A percentile compares a stretch with the other conserved stretches of the same genome.
These are phyloP conservation scores for Ibycter americanus DNA, from an alignment of 2,797 vertebrate genomes.

Conservation along the genomic window DNA sequence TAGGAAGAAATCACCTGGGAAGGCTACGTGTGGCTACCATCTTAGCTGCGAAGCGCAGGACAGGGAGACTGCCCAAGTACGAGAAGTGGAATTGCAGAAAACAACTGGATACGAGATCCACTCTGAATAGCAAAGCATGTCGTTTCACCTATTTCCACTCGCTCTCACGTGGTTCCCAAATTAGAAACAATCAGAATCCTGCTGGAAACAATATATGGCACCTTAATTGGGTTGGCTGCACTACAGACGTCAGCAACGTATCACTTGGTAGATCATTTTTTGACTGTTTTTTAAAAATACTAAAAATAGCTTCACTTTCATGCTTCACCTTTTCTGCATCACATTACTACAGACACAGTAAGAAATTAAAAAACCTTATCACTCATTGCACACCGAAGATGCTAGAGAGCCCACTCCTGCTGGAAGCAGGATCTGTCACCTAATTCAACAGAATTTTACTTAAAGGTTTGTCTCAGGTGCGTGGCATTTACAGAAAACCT, in stretches of 20 bases:
- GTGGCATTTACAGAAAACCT: not conserved
- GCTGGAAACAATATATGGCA: conserved; percentile 52
- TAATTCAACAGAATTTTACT: not conserved
- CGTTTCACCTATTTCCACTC: conserved; percentile 10
- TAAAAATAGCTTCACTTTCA: conserved; percentile 51
- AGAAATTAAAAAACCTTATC: conserved; percentile 14
- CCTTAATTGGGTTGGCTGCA: conserved; percentile 53
- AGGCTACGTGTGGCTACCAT: not conserved
- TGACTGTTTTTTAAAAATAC: not conserved
- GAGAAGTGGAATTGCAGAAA: not conserved
- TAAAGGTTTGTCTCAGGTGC: not conserved
- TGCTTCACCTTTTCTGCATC: conserved; percentile 52
- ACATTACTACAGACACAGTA: not conserved
- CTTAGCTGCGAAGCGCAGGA: not conserved
- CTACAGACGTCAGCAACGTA: conserved; percentile 43
- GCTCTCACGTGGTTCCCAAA: conserved; percentile 46
- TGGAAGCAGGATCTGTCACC: not conserved
- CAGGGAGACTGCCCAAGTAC: not conserved
- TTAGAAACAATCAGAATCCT: conserved; percentile 55
- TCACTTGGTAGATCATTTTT: conserved; percentile 21
- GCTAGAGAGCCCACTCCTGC: not conserved
- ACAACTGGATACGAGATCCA: not conserved
- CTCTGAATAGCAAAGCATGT: not conserved
- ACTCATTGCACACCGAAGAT: not conserved
- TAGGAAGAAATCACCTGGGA: not conserved